A percentile compares a stretch with the other conserved stretches of the same genome.
Conservation (phyloP, 1,140 invertebrate species). For the Rhynchophorus ferrugineus region DNA sequence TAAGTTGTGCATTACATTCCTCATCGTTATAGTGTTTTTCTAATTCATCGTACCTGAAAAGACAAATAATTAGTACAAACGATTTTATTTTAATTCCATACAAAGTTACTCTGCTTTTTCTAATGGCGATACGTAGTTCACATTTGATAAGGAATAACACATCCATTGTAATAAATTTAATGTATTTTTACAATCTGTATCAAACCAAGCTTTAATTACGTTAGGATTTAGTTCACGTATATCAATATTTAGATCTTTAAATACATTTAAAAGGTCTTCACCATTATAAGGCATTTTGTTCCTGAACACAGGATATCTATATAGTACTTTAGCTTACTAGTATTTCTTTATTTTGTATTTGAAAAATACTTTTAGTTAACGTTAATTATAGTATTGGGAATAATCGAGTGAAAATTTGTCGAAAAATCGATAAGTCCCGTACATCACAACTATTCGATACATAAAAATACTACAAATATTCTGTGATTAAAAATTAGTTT, state of each 20-base stretch:
- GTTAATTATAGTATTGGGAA: too few relatives aligned
- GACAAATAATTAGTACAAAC: not conserved
- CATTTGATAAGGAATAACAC: conserved; percentile 21
- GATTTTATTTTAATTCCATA: too few relatives aligned
- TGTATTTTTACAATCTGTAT: conserved; percentile 26
- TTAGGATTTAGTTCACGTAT: conserved; percentile 22
- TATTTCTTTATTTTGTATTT: too few relatives aligned
- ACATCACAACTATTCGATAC: too few relatives aligned
- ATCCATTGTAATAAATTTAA: conserved; percentile 28
- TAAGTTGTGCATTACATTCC: not conserved
- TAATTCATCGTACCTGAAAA: not conserved
- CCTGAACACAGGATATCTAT: too few relatives aligned
- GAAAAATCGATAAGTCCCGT: too few relatives aligned
- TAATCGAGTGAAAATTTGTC: too few relatives aligned
- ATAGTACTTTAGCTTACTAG: too few relatives aligned
- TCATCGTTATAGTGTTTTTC: conserved; percentile 10
- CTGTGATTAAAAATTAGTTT: too few relatives aligned
- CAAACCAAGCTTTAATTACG: conserved; percentile 32
- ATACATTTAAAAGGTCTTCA: conserved; percentile 23
- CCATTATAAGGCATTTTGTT: conserved; percentile 4
- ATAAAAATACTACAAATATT: too few relatives aligned
- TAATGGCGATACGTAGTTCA: conserved; percentile 23
- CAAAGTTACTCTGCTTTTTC: conserved; percentile 28
- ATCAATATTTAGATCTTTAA: conserved; percentile 24
- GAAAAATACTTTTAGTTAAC: too few relatives aligned